Evolutionary conservation across 2,113 vertebrate genomes (phyloP).

Genomic region (Mirza zaza): DNA sequence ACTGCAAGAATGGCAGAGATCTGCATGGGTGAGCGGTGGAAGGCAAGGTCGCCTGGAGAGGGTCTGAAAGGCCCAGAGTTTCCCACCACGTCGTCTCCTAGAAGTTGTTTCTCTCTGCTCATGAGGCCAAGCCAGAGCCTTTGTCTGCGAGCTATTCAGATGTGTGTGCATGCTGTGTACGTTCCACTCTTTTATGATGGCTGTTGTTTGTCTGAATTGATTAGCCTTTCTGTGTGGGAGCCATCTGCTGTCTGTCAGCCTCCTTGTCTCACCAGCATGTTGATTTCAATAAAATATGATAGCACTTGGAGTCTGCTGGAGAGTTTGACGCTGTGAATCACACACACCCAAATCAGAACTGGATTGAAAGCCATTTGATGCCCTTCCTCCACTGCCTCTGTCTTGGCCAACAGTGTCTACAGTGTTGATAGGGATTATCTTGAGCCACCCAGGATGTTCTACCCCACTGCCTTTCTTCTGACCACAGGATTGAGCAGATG

Average conservation of each 20-base stretch:
- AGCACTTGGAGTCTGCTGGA: constrained; percentile 29
- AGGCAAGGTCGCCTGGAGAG: neutral
- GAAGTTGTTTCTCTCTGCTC: neutral
- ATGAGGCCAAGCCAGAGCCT: neutral
- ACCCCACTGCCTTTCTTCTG: neutral
- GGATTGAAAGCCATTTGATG: neutral
- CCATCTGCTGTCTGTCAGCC: constrained; percentile 84
- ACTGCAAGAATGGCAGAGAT: neutral
- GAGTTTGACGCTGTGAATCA: neutral
- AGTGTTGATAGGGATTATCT: neutral
- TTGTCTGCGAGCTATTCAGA: constrained; percentile 37
- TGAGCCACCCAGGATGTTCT: neutral
- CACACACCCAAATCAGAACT: constrained; percentile 33
- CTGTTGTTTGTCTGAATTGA: constrained; percentile 79
- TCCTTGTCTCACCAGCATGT: constrained; percentile 77
- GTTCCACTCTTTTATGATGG: constrained; percentile 72
- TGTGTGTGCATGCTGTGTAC: constrained; percentile 60
- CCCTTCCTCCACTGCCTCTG: neutral
- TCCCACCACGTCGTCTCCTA: accelerated
- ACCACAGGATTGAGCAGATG: neutral
- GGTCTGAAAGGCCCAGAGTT: neutral
- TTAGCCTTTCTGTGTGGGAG: constrained; percentile 82
- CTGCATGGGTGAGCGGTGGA: neutral
- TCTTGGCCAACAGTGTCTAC: neutral
- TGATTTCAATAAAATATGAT: constrained; percentile 80